Evolutionary conservation across 2,797 vertebrate species (phyloP), one percentile per base, ranked within the genome.

Genomic region (Lutjanus argentimaculatus): DNA sequence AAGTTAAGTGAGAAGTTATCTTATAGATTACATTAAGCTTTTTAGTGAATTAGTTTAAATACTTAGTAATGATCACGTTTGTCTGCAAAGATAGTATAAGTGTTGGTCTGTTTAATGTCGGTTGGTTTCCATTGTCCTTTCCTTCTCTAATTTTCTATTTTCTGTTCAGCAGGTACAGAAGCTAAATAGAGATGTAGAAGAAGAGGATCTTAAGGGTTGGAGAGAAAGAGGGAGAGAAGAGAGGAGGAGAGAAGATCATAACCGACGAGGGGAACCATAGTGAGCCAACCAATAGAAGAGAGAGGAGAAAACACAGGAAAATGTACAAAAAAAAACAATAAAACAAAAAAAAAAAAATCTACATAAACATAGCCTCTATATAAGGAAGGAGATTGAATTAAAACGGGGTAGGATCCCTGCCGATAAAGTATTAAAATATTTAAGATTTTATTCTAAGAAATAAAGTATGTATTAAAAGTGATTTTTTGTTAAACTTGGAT

Each of bases 401-500:
- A 90, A 93, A 92, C 82, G 80, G 80, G 88, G 86, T 87, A 91
- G 77, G 72, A 65, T 90, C 88, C 87, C 82, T 90, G 81, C 71
- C 63, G 79, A 92, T 89, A 89, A 92, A 94, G 80, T 80, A 93
- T 86, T 91, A 57, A 92, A 92, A 85, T 94, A 93, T 94, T 95
- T 91, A 95, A 92, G 82, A 94, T 94, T 95, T 94, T 95, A 95
- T 95, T 96, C 95, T 94, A 89, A 92, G 93, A 94, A 92, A 90
- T 93, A 94, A 95, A 93, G 86, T 93, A 95, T 95, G 94, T 95
- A 96, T 95, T 96, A 95, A 96, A 95, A 91, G 91, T 94, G 88
- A 92, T 92, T 94, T 95, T 96, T 96, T 95, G 95, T 96, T 96
- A 95, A 96, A 94, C 93, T 94, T 95, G 94, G 94, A 95, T 91